Base-by-base conservation (phyloP, 2,888 invertebrate genomes). In the Nematopogon swammerdamellus region DNA sequence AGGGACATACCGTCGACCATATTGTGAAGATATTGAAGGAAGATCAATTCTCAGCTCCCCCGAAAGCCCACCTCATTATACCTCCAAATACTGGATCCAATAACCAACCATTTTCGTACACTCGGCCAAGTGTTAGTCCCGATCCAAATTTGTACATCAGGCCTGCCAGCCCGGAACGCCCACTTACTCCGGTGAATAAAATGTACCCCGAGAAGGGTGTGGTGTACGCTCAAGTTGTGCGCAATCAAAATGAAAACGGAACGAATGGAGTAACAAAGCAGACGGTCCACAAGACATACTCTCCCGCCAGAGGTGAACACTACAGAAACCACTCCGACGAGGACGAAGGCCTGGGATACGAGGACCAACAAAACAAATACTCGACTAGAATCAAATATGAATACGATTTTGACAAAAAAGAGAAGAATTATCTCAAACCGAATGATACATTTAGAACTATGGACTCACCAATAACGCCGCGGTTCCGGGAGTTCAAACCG, bases 41-140 rank as follows among this genome's bases (percentile, higher is more conserved):
- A 68, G 90, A 90, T 57, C 85, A 85, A 57, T 77, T 84, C 47
- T 84, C 86, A 10, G 82, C 87, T 1, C 85, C 87, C 45, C 85
- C 88, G 1, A 85, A 84, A 59, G 68, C 83, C 29, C 84, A 84
- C 60, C 73, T 87, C 65, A 81, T 87, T 50, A 75, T 83, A 17
- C 83, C 86, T 19, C 72, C 82, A 47, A 71, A 75, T 3, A 82
- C 83, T 55, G 83, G 85, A 44, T 83, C 82, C 62, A 83, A 84
- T 56, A 90, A 89, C 62, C 85, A 90, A 62, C 92, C 91, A 25
- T 92, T 92, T 68, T 92, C 92, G 1, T 92, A 92, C 59, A 88
- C 88, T 3, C 80, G 82, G 58, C 84, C 84, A 6, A 83, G 83
- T 60, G 77, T 80, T 2, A 79, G 73, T 59, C 80, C 80, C 17